These are phyloP conservation scores for Tenthredo notha DNA, from an alignment of 2,888 invertebrate genomes.

Conservation along the genomic window DNA sequence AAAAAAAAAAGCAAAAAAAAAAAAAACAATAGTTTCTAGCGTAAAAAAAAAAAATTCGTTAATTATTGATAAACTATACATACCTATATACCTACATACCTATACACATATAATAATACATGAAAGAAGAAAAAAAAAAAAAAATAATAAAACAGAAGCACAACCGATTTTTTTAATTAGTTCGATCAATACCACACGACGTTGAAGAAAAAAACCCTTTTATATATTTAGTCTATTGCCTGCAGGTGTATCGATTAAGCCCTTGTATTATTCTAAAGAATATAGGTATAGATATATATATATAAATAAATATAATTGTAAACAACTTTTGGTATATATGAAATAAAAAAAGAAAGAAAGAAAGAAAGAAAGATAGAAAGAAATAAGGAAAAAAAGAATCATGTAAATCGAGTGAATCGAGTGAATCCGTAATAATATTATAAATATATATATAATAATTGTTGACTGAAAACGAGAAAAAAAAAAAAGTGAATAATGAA, in stretches of 20 bases:
- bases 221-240: slow-evolving; percentile 31
- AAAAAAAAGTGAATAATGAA: slow-evolving; percentile 48
- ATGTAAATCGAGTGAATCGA: slow-evolving; percentile 19
- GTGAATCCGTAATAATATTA: slow-evolving; percentile 26
- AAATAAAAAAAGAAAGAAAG: slow-evolving; percentile 31
- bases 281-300: neutral
- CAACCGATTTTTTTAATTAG: neutral
- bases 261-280: slow-evolving; percentile 42
- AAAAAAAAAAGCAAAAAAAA: neutral
- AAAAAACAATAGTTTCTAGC: neutral
- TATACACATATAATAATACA: neutral
- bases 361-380: slow-evolving; percentile 48
- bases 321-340: slow-evolving; percentile 18
- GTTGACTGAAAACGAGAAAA: slow-evolving; percentile 17
- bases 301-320: neutral
- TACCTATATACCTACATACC: neutral
- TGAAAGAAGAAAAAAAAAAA: neutral
- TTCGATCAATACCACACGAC: slow-evolving; percentile 1
- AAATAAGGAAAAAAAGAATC: slow-evolving; percentile 50
- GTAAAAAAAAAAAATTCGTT: slow-evolving; percentile 3
- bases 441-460: slow-evolving; percentile 21
- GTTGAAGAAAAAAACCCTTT: neutral
- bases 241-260: slow-evolving; percentile 34
- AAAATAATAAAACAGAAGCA: neutral
- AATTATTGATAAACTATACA: slow-evolving; percentile 43